Evolutionary conservation across 1,140 invertebrate species (phyloP), one percentile per base, ranked within the genome.

Genomic region (Zaprionus vittiger): DNA sequence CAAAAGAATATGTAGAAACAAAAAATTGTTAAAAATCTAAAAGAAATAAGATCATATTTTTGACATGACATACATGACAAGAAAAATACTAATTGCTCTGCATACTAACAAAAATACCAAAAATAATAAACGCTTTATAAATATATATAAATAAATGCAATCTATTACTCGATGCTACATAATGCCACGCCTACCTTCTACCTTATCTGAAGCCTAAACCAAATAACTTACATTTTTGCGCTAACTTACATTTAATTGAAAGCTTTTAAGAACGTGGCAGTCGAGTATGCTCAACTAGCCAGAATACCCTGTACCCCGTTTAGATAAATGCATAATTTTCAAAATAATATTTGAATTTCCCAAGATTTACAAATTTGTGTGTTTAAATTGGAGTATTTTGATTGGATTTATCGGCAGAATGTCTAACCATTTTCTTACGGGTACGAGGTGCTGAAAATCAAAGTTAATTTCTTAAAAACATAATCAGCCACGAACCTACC

Each of bases 111-210:
- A 68, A 44, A 72, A 65, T 28, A 63, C 44, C 22, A 69, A 38
- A 56, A 66, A 74, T n/a, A 73, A 83, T 68, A 79, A 82, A 73
- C 68, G 81, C 81, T 83, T 83, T 77, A 83, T 67, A 74, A 54
- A 75, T 69, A 59, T 22, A 70, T 78, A 78, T 52, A 52, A 15
- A 41, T 49, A 52, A 73, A 62, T 56, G 49, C 64, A 73, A 57
- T 73, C 55, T 74, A 84, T 79, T 85, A 81, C 75, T 85, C 65
- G 75, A 76, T 85, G 82, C 82, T 81, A 77, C 79, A 85, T 82
- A 79, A 76, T 77, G 68, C 69, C 83, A 85, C 83, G 83, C 83
- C 83, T 85, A 85, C 83, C 76, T 86, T 84, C 81, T 79, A 86
- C 79, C 83, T 85, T 86, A 79, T 80, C 78, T 76, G 65, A 73